Evolutionary conservation across 2,797 vertebrate species (phyloP), one percentile per base, ranked within the genome.

Genomic region (Halcyon badia): DNA sequence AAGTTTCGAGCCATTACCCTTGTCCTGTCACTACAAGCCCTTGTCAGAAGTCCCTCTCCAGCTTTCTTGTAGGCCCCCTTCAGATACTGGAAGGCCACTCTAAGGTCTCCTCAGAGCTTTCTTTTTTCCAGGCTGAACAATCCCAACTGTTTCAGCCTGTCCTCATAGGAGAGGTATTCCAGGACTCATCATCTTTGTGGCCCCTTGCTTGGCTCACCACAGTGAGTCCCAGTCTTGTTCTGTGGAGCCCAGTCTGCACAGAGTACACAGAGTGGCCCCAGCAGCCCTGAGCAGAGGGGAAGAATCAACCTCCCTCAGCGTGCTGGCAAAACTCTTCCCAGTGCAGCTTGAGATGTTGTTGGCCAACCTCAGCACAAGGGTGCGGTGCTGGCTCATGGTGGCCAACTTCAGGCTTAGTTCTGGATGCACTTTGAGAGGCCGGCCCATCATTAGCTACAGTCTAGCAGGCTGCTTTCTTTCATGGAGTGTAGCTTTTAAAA

Each of bases 361-460:
- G 56, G 49, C 31, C 2, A 1, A 33, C 33, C 52, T 68, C 31
- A 6, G 24, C 4, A 0, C 1, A 6, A 49, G 28, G 10, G 20
- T 60, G 22, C 19, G 11, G 28, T n/a, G 30, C 22, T 85, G 51
- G 16, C n/a, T 84, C 4, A 15, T 8, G 33, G 33, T 58, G 78
- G 22, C 33, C n/a, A 19, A 18, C 33, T 33, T 64, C n/a, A 33
- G 21, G 18, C 62, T 58, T 31, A 12, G 25, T 52, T 69, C 69
- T 46, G 46, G 13, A 28, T 17, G 46, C 11, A 10, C 21, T 80
- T 19, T 64, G 30, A 13, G 57, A 58, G 31, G 28, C 33, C 56
- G 33, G 54, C 22, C 18, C 26, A 22, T 24, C 62, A n/a, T 52
- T 75, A n/a, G 37, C 35, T 51, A 13, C 2, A 52, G 75, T 25